These are phyloP conservation scores for Capitella teleta DNA, from an alignment of 1,140 invertebrate genomes.

Conservation along the genomic window DNA sequence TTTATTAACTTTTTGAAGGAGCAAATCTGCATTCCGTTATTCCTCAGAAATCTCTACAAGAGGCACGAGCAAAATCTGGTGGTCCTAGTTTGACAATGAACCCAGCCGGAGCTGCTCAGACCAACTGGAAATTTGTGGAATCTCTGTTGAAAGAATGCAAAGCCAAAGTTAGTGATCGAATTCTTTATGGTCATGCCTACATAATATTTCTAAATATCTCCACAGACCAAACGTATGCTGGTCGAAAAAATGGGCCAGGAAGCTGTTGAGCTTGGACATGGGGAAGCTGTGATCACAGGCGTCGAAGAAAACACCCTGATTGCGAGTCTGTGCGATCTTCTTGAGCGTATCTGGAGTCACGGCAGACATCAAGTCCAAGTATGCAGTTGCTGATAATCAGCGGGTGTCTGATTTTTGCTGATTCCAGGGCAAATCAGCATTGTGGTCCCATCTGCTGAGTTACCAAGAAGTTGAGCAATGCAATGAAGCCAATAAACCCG, in stretches of 20 bases:
- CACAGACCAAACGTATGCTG: conserved; percentile 92
- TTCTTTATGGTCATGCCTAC: neutral
- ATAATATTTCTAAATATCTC: neutral
- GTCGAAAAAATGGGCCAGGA: conserved; percentile 92
- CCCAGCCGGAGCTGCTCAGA: conserved; percentile 59
- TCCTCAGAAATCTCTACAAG: conserved; percentile 41
- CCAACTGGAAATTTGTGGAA: conserved; percentile 97
- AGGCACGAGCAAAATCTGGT: too few relatives aligned
- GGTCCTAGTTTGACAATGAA: too few relatives aligned
- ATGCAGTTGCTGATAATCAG: neutral
- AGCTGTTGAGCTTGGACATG: conserved; percentile 68
- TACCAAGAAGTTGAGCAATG: conserved; percentile 76
- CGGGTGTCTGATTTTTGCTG: neutral
- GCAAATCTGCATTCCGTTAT: too few relatives aligned
- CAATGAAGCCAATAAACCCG: conserved; percentile 54
- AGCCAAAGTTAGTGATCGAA: conserved; percentile 56
- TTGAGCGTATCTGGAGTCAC: conserved; percentile 97
- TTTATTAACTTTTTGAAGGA: too few relatives aligned
- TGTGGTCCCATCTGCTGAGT: conserved; percentile 85
- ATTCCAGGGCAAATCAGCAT: conserved; percentile 70
- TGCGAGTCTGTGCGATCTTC: conserved; percentile 88
- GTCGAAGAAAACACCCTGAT: conserved; percentile 97
- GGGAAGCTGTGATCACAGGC: conserved; percentile 51
- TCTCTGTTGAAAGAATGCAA: conserved; percentile 65
- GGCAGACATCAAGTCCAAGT: conserved; percentile 86